phyloP scores from a whole-genome alignment of 2,888 invertebrate genomes.

The Drosophila yooni region DNA sequence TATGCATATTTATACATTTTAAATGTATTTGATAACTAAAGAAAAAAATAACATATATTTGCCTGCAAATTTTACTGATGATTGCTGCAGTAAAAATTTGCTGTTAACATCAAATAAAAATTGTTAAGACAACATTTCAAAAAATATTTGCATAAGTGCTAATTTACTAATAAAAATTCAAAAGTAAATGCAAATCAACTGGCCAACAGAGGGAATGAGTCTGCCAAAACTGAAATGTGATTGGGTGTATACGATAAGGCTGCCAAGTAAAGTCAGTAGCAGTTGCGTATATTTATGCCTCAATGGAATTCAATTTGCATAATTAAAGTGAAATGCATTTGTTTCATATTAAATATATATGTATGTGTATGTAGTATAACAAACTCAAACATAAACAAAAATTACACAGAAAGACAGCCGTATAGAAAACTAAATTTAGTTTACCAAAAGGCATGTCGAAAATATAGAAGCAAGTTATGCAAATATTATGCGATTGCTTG shows the following conservation, averaged over 20 bases:
- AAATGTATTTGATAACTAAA: conserved; percentile 33
- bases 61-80: conserved; percentile 22
- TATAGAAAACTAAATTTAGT: not conserved
- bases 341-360: conserved; percentile 47
- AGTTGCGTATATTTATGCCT: conserved; percentile 57
- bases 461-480: conserved; percentile 39
- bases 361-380: conserved; percentile 30
- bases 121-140: conserved; percentile 16
- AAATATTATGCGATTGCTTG: conserved; percentile 36
- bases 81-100: conserved; percentile 23
- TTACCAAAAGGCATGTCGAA: conserved; percentile 17
- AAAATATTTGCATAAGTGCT: conserved; percentile 66
- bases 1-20: conserved; percentile 52
- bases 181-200: conserved; percentile 65
- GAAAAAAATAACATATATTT: conserved; percentile 7
- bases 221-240: not conserved
- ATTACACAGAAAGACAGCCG: not conserved
- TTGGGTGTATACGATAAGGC: not conserved
- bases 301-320: conserved; percentile 72
- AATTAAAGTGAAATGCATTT: conserved; percentile 71
- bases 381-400: conserved; percentile 8
- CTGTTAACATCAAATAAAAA: conserved; percentile 43
- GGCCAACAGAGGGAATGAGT: conserved; percentile 3
- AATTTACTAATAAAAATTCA: conserved; percentile 67
- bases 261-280: conserved; percentile 5